Evolutionary conservation across 2,113 vertebrate genomes (phyloP).

Genomic region (Rutilus rutilus): DNA sequence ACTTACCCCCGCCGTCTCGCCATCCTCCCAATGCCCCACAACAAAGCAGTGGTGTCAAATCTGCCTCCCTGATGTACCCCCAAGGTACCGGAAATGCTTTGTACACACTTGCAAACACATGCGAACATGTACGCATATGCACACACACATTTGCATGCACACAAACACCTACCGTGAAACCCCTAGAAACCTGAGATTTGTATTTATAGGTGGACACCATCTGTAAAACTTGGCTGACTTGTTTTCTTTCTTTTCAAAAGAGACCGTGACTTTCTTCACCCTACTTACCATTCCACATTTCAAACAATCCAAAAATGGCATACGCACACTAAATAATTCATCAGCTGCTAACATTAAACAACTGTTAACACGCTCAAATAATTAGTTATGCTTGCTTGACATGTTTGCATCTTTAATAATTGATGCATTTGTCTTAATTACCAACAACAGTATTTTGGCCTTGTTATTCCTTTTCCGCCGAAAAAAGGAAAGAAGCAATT

Average conservation of each 20-base stretch:
- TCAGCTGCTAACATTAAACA: slow-evolving; percentile 99
- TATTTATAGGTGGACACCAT: slow-evolving; percentile 67
- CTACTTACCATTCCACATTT: slow-evolving; percentile 79
- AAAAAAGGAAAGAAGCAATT: slow-evolving; percentile 93
- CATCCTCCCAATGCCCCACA: slow-evolving; percentile 54
- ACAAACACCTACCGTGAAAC: slow-evolving; percentile 61
- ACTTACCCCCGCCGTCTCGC: slow-evolving; percentile 69
- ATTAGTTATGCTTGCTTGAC: slow-evolving; percentile 99
- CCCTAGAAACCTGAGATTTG: slow-evolving; percentile 59
- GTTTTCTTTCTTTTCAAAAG: slow-evolving; percentile 46
- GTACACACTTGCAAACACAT: slow-evolving; percentile 57
- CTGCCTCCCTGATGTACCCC: slow-evolving; percentile 57
- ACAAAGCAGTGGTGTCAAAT: slow-evolving; percentile 52
- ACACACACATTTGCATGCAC: slow-evolving; percentile 38
- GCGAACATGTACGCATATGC: slow-evolving; percentile 42
- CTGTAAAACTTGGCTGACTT: slow-evolving; percentile 79
- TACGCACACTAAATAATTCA: slow-evolving; percentile 97
- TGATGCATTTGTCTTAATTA: slow-evolving; percentile 99
- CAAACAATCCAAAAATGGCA: slow-evolving; percentile 90
- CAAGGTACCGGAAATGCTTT: slow-evolving; percentile 59
- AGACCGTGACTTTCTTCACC: slow-evolving; percentile 66
- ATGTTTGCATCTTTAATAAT: slow-evolving; percentile 99
- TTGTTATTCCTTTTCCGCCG: slow-evolving; percentile 87
- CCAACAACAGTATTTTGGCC: slow-evolving; percentile 94
- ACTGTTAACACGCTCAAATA: slow-evolving; percentile 99